Conservation (phyloP, 2,888 invertebrate genomes). For the Acleris emargana region DNA sequence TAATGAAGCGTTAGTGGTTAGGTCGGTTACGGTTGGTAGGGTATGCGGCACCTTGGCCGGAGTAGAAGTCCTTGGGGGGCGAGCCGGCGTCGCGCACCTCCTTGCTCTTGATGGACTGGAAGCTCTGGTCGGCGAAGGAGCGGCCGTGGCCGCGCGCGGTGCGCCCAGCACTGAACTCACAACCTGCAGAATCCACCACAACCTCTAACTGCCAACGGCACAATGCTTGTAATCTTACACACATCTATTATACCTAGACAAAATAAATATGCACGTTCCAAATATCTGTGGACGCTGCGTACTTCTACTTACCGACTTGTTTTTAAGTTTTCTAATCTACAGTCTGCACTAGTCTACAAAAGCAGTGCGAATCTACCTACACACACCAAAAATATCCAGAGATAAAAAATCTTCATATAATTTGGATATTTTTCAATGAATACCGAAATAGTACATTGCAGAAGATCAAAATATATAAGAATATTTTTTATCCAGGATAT, state of each 20-base stretch:
- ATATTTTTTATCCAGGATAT: too few relatives aligned
- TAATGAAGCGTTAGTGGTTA: conserved; percentile 71
- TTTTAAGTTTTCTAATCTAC: conserved; percentile 30
- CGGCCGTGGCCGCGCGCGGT: conserved; percentile 85
- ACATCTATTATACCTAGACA: neutral
- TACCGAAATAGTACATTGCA: too few relatives aligned
- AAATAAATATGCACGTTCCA: neutral
- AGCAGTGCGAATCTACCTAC: neutral
- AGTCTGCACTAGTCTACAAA: conserved; percentile 12
- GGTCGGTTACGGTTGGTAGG: conserved; percentile 47
- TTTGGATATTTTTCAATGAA: too few relatives aligned
- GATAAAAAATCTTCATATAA: too few relatives aligned
- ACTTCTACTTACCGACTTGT: conserved; percentile 6
- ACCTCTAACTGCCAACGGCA: conserved; percentile 49
- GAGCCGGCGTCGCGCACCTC: conserved; percentile 91
- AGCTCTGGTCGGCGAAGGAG: conserved; percentile 89
- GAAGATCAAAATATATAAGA: too few relatives aligned
- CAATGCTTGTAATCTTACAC: conserved; percentile 5
- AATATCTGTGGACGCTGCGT: neutral
- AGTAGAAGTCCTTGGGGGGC: conserved; percentile 86
- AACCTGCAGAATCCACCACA: conserved; percentile 70
- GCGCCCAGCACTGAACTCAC: conserved; percentile 68
- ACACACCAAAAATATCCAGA: too few relatives aligned
- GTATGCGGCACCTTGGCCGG: conserved; percentile 76
- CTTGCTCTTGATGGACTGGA: conserved; percentile 90